These are phyloP conservation scores for Balanococcus diminutus DNA, from an alignment of 2,888 invertebrate species.

Conservation along the genomic window DNA sequence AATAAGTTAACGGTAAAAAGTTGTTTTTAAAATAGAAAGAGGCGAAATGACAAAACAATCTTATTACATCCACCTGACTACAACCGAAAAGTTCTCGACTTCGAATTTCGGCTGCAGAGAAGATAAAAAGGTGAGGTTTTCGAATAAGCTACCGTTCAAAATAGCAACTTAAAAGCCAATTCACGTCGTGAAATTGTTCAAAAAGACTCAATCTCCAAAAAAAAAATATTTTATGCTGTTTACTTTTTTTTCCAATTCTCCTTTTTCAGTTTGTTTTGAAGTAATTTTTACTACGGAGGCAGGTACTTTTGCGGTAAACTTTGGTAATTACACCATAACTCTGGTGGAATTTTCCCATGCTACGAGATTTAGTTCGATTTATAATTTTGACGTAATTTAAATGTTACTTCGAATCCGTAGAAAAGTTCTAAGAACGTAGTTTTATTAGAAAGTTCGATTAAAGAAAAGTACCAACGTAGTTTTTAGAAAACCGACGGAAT, in stretches of 20 bases:
- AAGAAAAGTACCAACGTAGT: background rate
- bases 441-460: background rate
- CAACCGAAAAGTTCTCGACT: constrained; percentile 22
- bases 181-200: constrained; percentile 15
- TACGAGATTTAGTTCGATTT: constrained; percentile 1
- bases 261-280: background rate
- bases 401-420: background rate
- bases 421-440: background rate
- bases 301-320: background rate
- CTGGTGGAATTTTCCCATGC: background rate
- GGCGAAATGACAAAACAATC: constrained; percentile 33
- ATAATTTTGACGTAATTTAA: constrained; percentile 1
- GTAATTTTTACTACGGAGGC: background rate
- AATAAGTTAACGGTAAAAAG: constrained; percentile 24
- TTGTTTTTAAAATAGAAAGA: background rate
- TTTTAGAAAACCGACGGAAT: background rate
- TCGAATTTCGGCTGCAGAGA: background rate
- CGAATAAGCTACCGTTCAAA: background rate
- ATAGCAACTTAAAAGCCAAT: constrained; percentile 31
- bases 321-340: background rate
- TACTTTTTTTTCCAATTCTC: background rate
- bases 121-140: constrained; percentile 17
- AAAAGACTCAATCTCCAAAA: constrained; percentile 39
- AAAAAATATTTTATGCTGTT: constrained; percentile 34
- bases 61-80: constrained; percentile 33